Conservation (phyloP, 2,888 invertebrate genomes). For the Lasioglossum pauxillum region DNA sequence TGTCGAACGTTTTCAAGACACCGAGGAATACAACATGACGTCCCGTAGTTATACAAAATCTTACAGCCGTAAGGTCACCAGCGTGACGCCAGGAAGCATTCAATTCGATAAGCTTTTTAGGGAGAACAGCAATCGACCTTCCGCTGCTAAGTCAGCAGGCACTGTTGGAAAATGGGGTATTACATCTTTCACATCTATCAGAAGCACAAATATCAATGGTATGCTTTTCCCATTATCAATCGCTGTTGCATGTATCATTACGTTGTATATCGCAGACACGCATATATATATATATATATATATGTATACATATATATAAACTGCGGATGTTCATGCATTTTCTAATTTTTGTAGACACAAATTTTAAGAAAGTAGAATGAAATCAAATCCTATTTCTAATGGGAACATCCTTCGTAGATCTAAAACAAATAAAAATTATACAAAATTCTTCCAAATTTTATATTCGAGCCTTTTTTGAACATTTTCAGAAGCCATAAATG, state of each 20-base stretch:
- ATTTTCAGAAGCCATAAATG: no score
- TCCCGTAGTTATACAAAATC: conserved; percentile 83
- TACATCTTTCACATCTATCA: conserved; percentile 95
- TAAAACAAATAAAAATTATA: no score
- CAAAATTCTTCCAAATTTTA: no score
- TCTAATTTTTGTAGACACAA: no score
- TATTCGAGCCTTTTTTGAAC: no score
- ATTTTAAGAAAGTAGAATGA: no score
- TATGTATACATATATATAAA: neutral
- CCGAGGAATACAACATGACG: conserved; percentile 78
- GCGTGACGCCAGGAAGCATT: conserved; percentile 85
- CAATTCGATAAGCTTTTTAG: conserved; percentile 89
- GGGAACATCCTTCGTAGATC: no score
- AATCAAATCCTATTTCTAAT: no score
- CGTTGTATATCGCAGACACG: neutral
- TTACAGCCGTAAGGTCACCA: conserved; percentile 82
- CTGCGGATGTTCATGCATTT: no score
- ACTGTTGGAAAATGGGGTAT: conserved; percentile 98
- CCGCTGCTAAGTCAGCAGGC: conserved; percentile 95
- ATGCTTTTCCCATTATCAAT: conserved; percentile 13
- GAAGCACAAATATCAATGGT: conserved; percentile 91
- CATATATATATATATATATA: neutral
- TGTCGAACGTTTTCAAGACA: conserved; percentile 70
- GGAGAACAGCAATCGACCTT: conserved; percentile 94
- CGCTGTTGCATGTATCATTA: neutral